Percentiles rank a stretch among this genome's conserved stretches.
These are phyloP conservation scores for Petrocephalus schoutedeni DNA, from an alignment of 2,797 vertebrate species.

Conservation along the genomic window DNA sequence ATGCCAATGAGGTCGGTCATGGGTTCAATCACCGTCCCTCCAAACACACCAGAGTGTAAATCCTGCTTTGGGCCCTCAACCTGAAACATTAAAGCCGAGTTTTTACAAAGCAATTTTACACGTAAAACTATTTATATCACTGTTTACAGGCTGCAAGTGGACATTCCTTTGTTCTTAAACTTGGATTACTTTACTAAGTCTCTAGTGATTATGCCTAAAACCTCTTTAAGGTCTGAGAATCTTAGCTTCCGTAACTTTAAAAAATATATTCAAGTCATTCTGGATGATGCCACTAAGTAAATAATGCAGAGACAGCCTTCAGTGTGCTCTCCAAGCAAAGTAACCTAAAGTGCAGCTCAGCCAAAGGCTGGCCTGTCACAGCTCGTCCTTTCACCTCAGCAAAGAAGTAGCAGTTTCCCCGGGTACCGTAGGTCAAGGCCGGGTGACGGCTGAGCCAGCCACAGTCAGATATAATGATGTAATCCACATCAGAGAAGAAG, in stretches of 20 bases:
- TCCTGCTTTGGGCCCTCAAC: constrained; percentile 78
- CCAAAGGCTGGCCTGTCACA: no score
- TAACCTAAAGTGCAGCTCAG: background rate
- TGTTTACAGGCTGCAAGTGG: background rate
- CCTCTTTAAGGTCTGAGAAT: background rate
- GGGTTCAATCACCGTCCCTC: constrained; percentile 79
- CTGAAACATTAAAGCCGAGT: constrained; percentile 48
- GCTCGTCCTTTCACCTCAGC: constrained; percentile 65
- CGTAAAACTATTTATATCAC: background rate
- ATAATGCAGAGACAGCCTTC: background rate
- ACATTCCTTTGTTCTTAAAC: background rate
- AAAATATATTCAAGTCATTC: background rate
- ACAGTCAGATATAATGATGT: constrained; percentile 82
- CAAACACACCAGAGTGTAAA: constrained; percentile 83
- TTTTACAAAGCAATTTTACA: background rate
- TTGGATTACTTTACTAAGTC: background rate
- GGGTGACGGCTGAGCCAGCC: constrained; percentile 76
- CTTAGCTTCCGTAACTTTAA: background rate
- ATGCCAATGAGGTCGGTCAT: constrained; percentile 83
- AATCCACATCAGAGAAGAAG: constrained; percentile 80
- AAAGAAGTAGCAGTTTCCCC: constrained; percentile 82
- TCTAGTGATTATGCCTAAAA: background rate
- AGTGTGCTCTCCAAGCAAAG: background rate
- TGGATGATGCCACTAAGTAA: background rate
- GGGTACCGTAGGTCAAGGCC: constrained; percentile 76